Conservation (phyloP, 2,888 invertebrate species). For the Microlaimidae sp. region DNA sequence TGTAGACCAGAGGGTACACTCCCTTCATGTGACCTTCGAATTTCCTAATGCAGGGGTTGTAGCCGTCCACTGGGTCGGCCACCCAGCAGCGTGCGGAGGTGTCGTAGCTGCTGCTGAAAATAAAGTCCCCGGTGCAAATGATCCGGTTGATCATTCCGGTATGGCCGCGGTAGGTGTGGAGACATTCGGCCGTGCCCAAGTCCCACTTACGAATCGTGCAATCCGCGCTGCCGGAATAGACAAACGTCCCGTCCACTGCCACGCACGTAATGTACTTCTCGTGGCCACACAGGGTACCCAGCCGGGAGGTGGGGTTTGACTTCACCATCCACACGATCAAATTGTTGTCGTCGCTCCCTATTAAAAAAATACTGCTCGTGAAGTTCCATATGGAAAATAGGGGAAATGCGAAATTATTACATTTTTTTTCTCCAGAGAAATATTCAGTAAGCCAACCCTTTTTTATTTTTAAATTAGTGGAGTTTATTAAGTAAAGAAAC, state of each 20-base stretch:
- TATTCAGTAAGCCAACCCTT: too few relatives aligned
- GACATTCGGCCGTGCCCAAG: conserved; percentile 40
- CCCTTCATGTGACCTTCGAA: conserved; percentile 31
- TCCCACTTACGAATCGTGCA: conserved; percentile 43
- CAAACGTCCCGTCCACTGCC: conserved; percentile 39
- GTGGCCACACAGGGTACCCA: conserved; percentile 40
- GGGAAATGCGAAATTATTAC: too few relatives aligned
- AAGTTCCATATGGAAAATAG: too few relatives aligned
- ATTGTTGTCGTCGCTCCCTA: conserved; percentile 42
- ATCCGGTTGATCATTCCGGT: conserved; percentile 39
- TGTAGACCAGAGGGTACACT: conserved; percentile 42
- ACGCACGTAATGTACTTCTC: conserved; percentile 42
- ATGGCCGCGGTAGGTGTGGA: conserved; percentile 39
- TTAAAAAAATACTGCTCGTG: conserved; percentile 32
- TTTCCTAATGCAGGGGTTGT: conserved; percentile 3
- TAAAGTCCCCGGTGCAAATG: conserved; percentile 38
- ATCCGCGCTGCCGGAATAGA: conserved; percentile 42
- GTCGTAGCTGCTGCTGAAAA: conserved; percentile 33
- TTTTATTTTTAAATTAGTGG: too few relatives aligned
- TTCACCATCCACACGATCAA: conserved; percentile 41
- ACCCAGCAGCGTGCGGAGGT: conserved; percentile 39
- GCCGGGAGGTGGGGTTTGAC: conserved; percentile 39
- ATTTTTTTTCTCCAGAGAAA: too few relatives aligned
- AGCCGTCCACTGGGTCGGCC: conserved; percentile 38
- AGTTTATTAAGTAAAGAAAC: too few relatives aligned